A percentile compares a stretch with the other conserved stretches of the same genome.
These are phyloP conservation scores for Hydrocynus forskahlii DNA, from an alignment of 2,797 vertebrate species.

Conservation along the genomic window DNA sequence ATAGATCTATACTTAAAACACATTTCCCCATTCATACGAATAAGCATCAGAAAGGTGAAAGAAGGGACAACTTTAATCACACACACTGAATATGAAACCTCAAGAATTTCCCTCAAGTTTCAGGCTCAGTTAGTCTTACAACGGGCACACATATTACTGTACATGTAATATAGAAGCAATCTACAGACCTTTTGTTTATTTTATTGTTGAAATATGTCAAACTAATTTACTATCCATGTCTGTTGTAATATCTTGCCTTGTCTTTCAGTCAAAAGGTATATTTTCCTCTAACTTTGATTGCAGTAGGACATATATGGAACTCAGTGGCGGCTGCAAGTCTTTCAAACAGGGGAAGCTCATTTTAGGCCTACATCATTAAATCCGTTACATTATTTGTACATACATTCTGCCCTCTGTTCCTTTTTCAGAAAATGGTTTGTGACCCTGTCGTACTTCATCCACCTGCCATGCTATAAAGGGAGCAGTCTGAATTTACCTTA, in stretches of 20 bases:
- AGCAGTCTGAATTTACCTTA: too few species aligned
- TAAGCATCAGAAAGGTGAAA: slow-evolving; percentile 10
- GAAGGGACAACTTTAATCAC: slow-evolving; percentile 15
- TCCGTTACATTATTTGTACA: too few species aligned
- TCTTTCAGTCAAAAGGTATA: slow-evolving; percentile 76
- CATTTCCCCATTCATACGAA: slow-evolving; percentile 2
- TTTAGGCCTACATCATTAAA: too few species aligned
- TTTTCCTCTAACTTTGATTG: slow-evolving; percentile 73
- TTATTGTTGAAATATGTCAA: slow-evolving; percentile 37
- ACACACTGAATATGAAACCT: slow-evolving; percentile 22
- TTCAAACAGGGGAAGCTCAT: too few species aligned
- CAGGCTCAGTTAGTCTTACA: slow-evolving; percentile 35
- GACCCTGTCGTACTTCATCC: too few species aligned
- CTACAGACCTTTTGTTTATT: slow-evolving; percentile 17
- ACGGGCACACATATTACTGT: background rate
- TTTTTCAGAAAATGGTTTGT: too few species aligned
- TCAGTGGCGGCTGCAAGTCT: too few species aligned
- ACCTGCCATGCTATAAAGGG: too few species aligned
- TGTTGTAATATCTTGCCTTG: slow-evolving; percentile 78
- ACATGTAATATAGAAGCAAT: background rate
- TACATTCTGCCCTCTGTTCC: too few species aligned
- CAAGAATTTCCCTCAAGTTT: slow-evolving; percentile 22
- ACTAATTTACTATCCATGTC: slow-evolving; percentile 60
- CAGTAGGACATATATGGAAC: slow-evolving; percentile 74
- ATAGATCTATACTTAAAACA: slow-evolving; percentile 14